These are phyloP conservation scores for Aselliscus stoliczkanus DNA, from an alignment of 2,797 vertebrate genomes.

Conservation along the genomic window DNA sequence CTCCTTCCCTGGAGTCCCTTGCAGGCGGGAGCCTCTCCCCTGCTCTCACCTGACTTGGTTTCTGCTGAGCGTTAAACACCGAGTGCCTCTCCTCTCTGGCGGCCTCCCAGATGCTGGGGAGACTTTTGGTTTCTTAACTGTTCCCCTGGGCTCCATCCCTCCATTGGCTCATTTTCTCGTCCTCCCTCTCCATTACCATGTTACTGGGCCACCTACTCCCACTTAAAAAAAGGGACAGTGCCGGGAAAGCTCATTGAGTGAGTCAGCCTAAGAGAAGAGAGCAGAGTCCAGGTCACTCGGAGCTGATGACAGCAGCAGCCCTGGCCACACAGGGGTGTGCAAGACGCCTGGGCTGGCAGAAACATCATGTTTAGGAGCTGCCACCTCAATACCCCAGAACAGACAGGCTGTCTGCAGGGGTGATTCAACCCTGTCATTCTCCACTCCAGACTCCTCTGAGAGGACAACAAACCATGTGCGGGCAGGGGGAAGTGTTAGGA, in stretches of 20 bases:
- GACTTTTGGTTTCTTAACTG: not conserved
- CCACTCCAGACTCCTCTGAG: not conserved
- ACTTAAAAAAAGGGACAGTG: not conserved
- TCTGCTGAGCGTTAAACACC: not conserved
- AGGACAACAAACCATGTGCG: not conserved
- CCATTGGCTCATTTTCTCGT: not conserved
- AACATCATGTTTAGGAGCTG: not conserved
- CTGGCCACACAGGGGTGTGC: not conserved
- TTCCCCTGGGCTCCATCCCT: not conserved
- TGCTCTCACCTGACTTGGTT: not conserved
- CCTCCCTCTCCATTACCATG: not conserved
- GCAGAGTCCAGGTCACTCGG: not conserved
- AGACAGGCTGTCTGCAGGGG: not conserved
- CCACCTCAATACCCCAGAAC: not conserved
- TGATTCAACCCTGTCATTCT: not conserved
- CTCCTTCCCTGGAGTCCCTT: too few species aligned
- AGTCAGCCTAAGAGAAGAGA: not conserved
- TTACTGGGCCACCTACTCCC: constrained; percentile 28
- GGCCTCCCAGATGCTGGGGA: not conserved
- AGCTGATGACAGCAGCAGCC: not conserved
- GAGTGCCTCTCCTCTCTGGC: not conserved
- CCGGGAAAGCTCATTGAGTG: not conserved
- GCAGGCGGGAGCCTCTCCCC: not conserved
- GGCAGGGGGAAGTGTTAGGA: not conserved
- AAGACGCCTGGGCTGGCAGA: not conserved